Percentiles rank a stretch among this genome's conserved stretches.
phyloP scores from a whole-genome alignment of 2,113 vertebrate genomes.

The Neotoma lepida region DNA sequence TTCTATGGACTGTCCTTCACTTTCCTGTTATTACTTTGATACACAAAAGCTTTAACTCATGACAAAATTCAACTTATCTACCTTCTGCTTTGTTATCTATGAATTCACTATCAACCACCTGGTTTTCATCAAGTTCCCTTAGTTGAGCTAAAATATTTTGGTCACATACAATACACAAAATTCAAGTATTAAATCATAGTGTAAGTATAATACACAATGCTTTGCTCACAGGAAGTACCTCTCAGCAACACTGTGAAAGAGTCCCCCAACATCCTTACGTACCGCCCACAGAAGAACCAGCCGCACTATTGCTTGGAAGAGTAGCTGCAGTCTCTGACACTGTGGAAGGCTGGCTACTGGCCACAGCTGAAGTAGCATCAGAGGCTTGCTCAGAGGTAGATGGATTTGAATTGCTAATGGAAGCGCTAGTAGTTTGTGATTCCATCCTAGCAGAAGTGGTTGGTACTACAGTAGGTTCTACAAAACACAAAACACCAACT shows the following conservation, averaged over 20 bases:
- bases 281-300: constrained; percentile 90
- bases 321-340: constrained; percentile 87
- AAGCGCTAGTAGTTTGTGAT: constrained; percentile 90
- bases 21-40: constrained; percentile 5
- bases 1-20: neutral
- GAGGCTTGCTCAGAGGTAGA: constrained; percentile 96
- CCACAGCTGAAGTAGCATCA: constrained; percentile 88
- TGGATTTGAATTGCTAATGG: constrained; percentile 86
- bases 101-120: constrained; percentile 3
- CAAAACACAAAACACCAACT: constrained; percentile 64
- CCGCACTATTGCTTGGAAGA: constrained; percentile 86
- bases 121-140: neutral
- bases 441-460: constrained; percentile 91
- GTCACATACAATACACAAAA: neutral
- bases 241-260: neutral
- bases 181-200: constrained; percentile 7
- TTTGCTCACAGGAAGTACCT: neutral
- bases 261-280: constrained; percentile 57
- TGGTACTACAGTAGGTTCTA: constrained; percentile 96
- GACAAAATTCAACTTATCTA: neutral
- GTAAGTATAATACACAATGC: constrained; percentile 20
- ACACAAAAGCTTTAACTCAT: constrained; percentile 30
- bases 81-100: neutral
- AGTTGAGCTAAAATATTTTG: neutral
- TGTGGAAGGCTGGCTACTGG: constrained; percentile 89